Percentiles rank a stretch among this genome's conserved stretches.
Evolutionary conservation across 2,888 invertebrate species (phyloP).

Genomic region (Pammene fasciana): DNA sequence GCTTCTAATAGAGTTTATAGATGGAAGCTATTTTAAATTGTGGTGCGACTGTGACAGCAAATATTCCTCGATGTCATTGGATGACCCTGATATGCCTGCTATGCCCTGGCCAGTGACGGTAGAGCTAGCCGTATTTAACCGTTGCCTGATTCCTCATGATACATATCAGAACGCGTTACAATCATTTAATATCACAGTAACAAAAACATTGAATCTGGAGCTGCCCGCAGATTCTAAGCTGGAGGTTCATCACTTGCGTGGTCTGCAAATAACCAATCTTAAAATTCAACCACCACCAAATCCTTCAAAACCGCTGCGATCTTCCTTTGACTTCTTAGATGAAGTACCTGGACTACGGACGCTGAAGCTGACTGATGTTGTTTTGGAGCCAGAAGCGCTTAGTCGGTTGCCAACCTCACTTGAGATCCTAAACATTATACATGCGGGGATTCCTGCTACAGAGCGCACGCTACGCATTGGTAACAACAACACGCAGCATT

Average conservation of each 20-base stretch:
- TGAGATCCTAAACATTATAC: background rate
- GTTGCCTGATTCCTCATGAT: slow-evolving; percentile 12
- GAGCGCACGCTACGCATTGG: slow-evolving; percentile 35
- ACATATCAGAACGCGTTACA: slow-evolving; percentile 14
- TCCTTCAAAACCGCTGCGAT: background rate
- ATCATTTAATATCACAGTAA: slow-evolving; percentile 20
- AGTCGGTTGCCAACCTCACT: slow-evolving; percentile 6
- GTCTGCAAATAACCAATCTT: slow-evolving; percentile 2
- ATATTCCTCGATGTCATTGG: background rate
- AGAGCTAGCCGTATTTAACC: background rate
- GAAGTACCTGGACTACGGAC: background rate
- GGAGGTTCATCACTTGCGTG: background rate
- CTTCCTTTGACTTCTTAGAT: slow-evolving; percentile 5
- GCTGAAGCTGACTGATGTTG: slow-evolving; percentile 4
- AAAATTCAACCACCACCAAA: background rate
- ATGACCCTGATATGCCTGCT: slow-evolving; percentile 23
- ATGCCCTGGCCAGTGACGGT: slow-evolving; percentile 4
- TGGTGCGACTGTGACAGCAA: slow-evolving; percentile 6
- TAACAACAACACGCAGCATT: slow-evolving; percentile 43
- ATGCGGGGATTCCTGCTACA: slow-evolving; percentile 26
- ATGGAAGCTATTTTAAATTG: background rate
- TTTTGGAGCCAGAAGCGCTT: background rate
- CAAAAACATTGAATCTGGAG: background rate
- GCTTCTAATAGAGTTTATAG: background rate
- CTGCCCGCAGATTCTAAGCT: slow-evolving; percentile 8